These are phyloP conservation scores for Brachyrhaphis roseni DNA, from an alignment of 2,797 vertebrate genomes.

Conservation along the genomic window DNA sequence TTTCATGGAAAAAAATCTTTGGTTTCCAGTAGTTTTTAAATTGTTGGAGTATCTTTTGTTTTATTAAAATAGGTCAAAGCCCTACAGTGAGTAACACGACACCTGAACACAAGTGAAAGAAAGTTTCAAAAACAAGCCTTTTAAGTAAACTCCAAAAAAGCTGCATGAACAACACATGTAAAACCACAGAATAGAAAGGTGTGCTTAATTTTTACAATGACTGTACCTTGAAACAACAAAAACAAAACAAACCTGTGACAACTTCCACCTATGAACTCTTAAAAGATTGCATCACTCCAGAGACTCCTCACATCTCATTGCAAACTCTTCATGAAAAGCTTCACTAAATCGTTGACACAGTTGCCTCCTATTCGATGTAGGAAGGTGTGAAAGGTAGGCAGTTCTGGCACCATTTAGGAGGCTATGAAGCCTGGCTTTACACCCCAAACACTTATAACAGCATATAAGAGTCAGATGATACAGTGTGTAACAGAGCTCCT, in stretches of 20 bases:
- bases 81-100: background rate
- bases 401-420: constrained; percentile 1
- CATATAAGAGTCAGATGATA: constrained; percentile 9
- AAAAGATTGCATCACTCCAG: background rate
- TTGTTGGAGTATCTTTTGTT: background rate
- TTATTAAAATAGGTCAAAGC: background rate
- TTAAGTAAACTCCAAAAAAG: background rate
- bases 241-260: background rate
- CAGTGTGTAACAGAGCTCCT: constrained; percentile 43
- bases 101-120: background rate
- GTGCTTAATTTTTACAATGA: background rate
- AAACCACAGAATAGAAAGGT: background rate
- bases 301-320: background rate
- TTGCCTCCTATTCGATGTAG: background rate
- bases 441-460: constrained; percentile 26
- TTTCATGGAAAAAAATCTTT: too few relatives aligned
- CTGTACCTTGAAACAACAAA: background rate
- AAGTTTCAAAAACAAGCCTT: background rate
- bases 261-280: background rate
- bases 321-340: constrained; percentile 6
- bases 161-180: background rate
- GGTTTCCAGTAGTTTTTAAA: too few relatives aligned
- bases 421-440: constrained; percentile 23
- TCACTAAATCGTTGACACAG: constrained; percentile 5
- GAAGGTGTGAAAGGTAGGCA: background rate